Evolutionary conservation across 2,113 vertebrate species (phyloP).

Genomic region (Dendrocopos noguchii): DNA sequence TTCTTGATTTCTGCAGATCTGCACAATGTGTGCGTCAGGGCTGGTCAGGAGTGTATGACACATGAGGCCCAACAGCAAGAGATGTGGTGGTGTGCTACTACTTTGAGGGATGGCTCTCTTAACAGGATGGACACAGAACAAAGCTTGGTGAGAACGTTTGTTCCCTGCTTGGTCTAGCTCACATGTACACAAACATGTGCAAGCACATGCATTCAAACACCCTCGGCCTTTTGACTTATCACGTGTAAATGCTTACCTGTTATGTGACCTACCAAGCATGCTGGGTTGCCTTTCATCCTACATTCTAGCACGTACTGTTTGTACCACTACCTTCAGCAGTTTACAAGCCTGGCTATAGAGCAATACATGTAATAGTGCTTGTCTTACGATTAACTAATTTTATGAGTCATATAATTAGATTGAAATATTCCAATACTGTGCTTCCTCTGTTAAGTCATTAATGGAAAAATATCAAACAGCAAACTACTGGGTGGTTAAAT

Average conservation of each 20-base stretch:
- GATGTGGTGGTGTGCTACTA: fast-evolving
- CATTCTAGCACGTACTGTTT: background rate
- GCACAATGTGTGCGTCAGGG: background rate
- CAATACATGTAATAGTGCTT: background rate
- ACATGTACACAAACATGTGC: no score
- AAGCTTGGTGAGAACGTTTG: background rate
- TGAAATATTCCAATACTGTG: background rate
- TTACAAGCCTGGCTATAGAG: background rate
- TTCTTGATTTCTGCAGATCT: background rate
- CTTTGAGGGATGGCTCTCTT: background rate
- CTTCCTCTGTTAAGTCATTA: background rate
- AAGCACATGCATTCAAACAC: no score
- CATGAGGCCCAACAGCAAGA: background rate
- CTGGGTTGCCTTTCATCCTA: background rate
- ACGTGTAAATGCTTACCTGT: fast-evolving
- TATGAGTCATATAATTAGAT: background rate
- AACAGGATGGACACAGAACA: background rate
- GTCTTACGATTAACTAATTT: background rate
- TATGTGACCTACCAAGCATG: background rate
- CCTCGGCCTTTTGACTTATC: background rate
- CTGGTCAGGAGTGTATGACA: background rate
- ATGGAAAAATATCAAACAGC: background rate
- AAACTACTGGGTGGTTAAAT: background rate
- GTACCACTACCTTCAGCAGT: background rate
- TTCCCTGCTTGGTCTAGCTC: background rate